These are phyloP conservation scores for Onthophagus sagittarius DNA, from an alignment of 2,888 invertebrate genomes.

Conservation along the genomic window DNA sequence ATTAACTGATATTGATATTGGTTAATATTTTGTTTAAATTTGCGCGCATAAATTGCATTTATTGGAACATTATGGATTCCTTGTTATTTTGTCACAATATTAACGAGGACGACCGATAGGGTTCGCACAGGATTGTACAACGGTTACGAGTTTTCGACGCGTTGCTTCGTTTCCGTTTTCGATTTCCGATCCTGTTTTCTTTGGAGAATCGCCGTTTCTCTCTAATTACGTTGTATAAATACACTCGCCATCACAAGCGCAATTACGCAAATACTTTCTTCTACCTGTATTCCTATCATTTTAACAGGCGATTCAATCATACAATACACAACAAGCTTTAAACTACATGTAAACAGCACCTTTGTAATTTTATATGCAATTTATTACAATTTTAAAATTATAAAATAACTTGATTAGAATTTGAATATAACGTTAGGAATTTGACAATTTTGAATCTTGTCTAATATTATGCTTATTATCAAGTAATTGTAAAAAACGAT, in stretches of 20 bases:
- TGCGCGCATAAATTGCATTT: slow-evolving; percentile 41
- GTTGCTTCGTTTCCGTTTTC: neutral
- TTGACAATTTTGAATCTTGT: too few relatives aligned
- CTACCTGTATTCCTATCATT: neutral
- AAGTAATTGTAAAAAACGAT: too few relatives aligned
- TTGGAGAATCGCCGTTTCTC: neutral
- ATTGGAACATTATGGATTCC: slow-evolving; percentile 38
- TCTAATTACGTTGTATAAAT: neutral
- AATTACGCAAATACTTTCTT: neutral
- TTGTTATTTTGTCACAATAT: slow-evolving; percentile 27
- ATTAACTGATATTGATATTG: slow-evolving; percentile 47
- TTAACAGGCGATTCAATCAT: neutral
- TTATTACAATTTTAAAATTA: too few relatives aligned
- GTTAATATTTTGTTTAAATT: slow-evolving; percentile 47
- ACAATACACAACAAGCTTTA: neutral
- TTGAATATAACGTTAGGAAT: too few relatives aligned
- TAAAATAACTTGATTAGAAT: too few relatives aligned
- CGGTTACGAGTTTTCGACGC: neutral
- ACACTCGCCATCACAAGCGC: neutral
- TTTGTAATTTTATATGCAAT: too few relatives aligned
- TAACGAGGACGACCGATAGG: slow-evolving; percentile 5
- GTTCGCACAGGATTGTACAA: neutral
- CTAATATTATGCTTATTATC: too few relatives aligned
- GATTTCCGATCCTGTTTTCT: neutral
- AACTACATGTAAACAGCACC: too few relatives aligned